phyloP scores from a whole-genome alignment of 2,888 invertebrate species.

The Dyspetes luteomarginatus region DNA sequence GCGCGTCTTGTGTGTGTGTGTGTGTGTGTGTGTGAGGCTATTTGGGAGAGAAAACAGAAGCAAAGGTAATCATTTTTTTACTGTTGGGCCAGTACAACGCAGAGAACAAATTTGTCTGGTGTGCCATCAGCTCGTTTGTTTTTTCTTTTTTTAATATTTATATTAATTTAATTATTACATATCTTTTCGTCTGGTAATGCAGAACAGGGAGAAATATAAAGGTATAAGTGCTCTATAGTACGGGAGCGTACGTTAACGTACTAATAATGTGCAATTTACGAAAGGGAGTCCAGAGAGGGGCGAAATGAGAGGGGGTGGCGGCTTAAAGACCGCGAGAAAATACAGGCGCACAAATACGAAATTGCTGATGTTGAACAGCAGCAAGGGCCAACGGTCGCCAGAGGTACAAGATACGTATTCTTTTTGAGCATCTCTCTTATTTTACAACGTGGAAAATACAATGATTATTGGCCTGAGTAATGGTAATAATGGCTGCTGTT shows the following conservation, averaged over 20 bases:
- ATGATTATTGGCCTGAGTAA: conserved; percentile 68
- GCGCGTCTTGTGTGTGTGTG: conserved; percentile 3
- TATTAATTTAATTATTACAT: background rate
- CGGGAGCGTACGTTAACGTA: conserved; percentile 52
- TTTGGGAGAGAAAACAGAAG: conserved; percentile 28
- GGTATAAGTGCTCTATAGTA: conserved; percentile 19
- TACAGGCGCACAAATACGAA: too few species aligned
- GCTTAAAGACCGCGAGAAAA: background rate
- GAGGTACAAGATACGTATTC: conserved; percentile 52
- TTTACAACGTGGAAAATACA: conserved; percentile 66
- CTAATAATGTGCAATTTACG: conserved; percentile 65
- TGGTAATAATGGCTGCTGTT: conserved; percentile 64
- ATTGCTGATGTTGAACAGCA: too few species aligned
- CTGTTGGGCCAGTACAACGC: conserved; percentile 1
- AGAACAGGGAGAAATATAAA: conserved; percentile 40
- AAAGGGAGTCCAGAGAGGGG: conserved; percentile 33
- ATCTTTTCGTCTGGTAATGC: background rate
- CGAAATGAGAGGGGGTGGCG: conserved; percentile 1
- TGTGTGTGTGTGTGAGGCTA: conserved; percentile 22
- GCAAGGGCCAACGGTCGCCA: conserved; percentile 39
- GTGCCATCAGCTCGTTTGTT: conserved; percentile 28
- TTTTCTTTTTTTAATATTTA: conserved; percentile 25
- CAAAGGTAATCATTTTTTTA: conserved; percentile 19
- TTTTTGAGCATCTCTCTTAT: conserved; percentile 54
- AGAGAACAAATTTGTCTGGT: conserved; percentile 23